phyloP scores from a whole-genome alignment of 35 echinoderm and acorn worm genomes.

The Heliocidaris tuberculata region DNA sequence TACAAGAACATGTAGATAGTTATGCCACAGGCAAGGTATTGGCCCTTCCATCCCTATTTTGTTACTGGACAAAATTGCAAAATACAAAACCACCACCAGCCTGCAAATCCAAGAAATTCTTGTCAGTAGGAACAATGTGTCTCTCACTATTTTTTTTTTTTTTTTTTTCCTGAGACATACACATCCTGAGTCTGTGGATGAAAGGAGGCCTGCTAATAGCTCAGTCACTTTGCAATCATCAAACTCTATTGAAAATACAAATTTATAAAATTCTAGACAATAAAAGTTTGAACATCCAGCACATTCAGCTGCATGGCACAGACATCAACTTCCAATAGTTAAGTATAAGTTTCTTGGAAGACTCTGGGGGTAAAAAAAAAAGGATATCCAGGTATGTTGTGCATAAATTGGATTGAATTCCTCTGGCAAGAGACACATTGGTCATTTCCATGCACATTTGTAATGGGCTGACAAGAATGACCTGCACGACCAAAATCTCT shows the following conservation, averaged over 20 bases:
- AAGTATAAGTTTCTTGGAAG: not conserved
- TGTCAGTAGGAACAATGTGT: slow-evolving; percentile 43
- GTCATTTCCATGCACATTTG: slow-evolving; percentile 14
- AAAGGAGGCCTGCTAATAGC: not conserved
- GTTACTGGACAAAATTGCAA: slow-evolving; percentile 7
- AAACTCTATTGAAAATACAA: not conserved
- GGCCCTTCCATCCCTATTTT: not conserved
- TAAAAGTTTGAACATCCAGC: not conserved
- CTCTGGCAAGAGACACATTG: slow-evolving; percentile 23
- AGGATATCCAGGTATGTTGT: not conserved
- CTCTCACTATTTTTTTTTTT: slow-evolving; percentile 22
- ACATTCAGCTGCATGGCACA: not conserved
- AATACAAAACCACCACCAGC: slow-evolving; percentile 43
- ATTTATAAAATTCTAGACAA: not conserved
- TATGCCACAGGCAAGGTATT: not conserved
- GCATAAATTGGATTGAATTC: not conserved
- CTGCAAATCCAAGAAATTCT: slow-evolving; percentile 55
- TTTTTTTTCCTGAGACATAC: not conserved
- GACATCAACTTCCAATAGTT: not conserved
- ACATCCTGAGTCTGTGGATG: not conserved
- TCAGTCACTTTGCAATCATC: not conserved
- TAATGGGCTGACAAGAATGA: slow-evolving; percentile 40
- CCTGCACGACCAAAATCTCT: slow-evolving; percentile 33
- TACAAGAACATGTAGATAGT: not conserved
- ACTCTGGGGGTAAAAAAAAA: not conserved